phyloP scores from a whole-genome alignment of 2,888 invertebrate genomes.

The Norana najaformis region DNA sequence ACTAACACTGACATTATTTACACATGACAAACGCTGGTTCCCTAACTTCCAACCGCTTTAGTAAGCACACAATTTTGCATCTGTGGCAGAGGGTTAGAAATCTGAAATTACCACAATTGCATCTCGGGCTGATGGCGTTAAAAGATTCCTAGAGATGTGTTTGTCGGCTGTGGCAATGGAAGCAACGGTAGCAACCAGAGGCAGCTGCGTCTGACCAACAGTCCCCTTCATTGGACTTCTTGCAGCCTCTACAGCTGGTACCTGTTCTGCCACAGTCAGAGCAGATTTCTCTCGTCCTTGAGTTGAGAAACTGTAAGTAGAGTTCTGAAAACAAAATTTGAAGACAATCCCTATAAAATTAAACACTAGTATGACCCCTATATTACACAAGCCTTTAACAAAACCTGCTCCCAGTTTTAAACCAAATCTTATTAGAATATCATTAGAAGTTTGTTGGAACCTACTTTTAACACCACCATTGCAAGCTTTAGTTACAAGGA shows the following conservation, averaged over 20 bases:
- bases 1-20: too few species aligned
- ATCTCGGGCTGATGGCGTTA: neutral
- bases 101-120: neutral
- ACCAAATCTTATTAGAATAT: too few species aligned
- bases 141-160: neutral
- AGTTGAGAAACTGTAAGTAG: neutral
- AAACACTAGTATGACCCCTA: neutral
- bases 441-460: neutral
- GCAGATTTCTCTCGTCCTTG: neutral
- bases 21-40: too few species aligned
- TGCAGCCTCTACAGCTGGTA: neutral
- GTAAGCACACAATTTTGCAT: too few species aligned
- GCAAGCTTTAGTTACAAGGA: too few species aligned
- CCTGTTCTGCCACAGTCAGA: neutral
- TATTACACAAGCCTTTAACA: neutral
- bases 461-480: neutral
- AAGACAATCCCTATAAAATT: neutral
- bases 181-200: neutral
- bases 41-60: too few species aligned
- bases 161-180: neutral
- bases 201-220: neutral
- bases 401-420: neutral
- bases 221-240: neutral
- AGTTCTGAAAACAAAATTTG: neutral
- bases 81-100: too few species aligned